Evolutionary conservation across 2,113 vertebrate species (phyloP).

Genomic region (Protobothrops mucrosquamatus): DNA sequence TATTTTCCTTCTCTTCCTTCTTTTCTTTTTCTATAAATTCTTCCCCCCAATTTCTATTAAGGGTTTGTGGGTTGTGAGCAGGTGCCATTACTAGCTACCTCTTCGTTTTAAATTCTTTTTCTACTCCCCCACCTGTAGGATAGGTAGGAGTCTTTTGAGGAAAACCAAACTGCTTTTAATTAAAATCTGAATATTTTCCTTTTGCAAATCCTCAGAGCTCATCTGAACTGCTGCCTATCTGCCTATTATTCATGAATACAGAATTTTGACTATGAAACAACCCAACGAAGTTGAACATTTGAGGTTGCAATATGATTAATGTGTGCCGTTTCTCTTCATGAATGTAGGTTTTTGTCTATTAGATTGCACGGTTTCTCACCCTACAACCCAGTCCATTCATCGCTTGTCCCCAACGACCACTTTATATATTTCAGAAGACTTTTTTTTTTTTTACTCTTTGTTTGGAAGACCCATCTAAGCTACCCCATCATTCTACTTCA

Average conservation of each 20-base stretch:
- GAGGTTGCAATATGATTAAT: not conserved
- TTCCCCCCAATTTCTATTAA: not conserved
- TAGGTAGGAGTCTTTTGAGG: not conserved
- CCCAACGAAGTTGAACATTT: not conserved
- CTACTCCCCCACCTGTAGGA: not conserved
- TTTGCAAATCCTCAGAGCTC: not conserved
- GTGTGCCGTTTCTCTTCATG: not conserved
- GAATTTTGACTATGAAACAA: not conserved
- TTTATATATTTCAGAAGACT: conserved; percentile 45
- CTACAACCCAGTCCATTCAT: conserved; percentile 19
- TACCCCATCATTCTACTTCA: conserved; percentile 40
- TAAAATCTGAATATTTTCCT: not conserved
- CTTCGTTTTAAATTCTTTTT: not conserved
- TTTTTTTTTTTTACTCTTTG: conserved; percentile 37
- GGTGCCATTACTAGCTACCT: not conserved
- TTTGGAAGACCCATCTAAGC: conserved; percentile 27
- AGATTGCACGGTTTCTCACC: conserved; percentile 7
- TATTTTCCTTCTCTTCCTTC: not conserved
- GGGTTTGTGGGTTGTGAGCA: not conserved
- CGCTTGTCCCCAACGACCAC: conserved; percentile 34
- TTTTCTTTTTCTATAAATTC: not conserved
- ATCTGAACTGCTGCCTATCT: not conserved
- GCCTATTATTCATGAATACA: not conserved
- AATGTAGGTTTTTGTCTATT: conserved; percentile 33
- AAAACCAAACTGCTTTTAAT: not conserved